Base-by-base conservation (phyloP, 2,113 vertebrate genomes). In the Nibea albiflora region DNA sequence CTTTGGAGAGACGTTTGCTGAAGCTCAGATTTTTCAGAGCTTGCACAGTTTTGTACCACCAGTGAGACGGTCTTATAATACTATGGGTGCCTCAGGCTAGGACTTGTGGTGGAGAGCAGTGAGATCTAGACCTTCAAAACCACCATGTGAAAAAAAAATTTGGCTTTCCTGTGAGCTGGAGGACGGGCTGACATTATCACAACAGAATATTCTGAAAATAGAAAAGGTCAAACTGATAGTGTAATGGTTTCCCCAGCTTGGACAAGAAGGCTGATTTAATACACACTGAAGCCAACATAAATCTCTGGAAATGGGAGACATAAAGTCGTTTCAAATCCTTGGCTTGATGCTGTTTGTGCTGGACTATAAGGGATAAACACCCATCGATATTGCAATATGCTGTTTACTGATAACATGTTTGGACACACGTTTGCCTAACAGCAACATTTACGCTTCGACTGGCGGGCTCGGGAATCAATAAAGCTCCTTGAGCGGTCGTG, bases 401-500 rank as follows among this genome's bases (percentile, higher is more conserved):
- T 80, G 42, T 72, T 75, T 20, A 42, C 74, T 60, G 76, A 81
- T 88, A 77, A 86, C 72, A 50, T 77, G 66, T 72, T 76, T 76
- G 35, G 74, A 44, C 60, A 54, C 50, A 54, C 49, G 12, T 39
- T 39, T 39, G 60, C 50, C 0, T 9, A 58, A 81, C 50, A 26
- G 46, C 12, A 73, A 72, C 62, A 58, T 79, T 71, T 42, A 39
- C 3, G 22, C 19, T 58, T 67, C 28, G 2, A 56, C 71, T 54
- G 66, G 24, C 75, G 78, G 60, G 50, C 47, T 67, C 16, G 61
- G 68, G 66, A 81, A 88, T 89, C 91, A 78, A 78, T 82, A 60
- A 7, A 52, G 17, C 26, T 31, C 76, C 77, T 66, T n/a, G 17
- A 81, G 60, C 52, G 56, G 53, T 62, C 1, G 3, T 42, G 44